These are phyloP conservation scores for Conus canariensis DNA, from an alignment of 2,888 invertebrate species.

Conservation along the genomic window DNA sequence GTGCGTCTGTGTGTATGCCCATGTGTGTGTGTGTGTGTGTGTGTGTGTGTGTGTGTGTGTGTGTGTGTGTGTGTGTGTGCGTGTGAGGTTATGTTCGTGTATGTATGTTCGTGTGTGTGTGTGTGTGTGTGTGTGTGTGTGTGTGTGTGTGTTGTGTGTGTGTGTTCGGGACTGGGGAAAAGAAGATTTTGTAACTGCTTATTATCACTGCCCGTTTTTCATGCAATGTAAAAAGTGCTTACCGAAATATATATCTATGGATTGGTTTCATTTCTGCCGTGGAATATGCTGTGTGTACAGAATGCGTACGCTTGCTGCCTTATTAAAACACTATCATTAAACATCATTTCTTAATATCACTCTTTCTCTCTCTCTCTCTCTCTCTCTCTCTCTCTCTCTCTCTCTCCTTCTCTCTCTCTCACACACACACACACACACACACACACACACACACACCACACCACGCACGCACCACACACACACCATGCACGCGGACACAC, in stretches of 20 bases:
- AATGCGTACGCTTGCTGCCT: too few species aligned
- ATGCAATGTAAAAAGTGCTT: too few species aligned
- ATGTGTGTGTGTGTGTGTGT: background rate
- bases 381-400: too few species aligned
- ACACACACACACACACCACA: background rate
- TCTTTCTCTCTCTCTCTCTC: too few species aligned
- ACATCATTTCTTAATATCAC: background rate
- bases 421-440: background rate
- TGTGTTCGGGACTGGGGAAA: background rate
- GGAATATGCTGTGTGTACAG: too few species aligned
- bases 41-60: background rate
- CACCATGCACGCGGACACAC: background rate
- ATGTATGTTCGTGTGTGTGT: background rate
- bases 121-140: too few species aligned
- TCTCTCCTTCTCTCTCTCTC: too few species aligned
- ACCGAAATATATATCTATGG: too few species aligned
- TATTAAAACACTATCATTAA: background rate
- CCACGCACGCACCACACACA: rapidly evolving
- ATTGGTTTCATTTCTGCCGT: too few species aligned
- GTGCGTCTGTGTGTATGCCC: background rate
- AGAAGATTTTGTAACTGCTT: background rate
- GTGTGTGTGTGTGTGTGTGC: too few species aligned
- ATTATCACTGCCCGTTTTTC: too few species aligned
- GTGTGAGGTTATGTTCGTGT: background rate
- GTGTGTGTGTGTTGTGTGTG: background rate